Base-by-base conservation (phyloP, 2,888 invertebrate species). In the Nemurella pictetii region DNA sequence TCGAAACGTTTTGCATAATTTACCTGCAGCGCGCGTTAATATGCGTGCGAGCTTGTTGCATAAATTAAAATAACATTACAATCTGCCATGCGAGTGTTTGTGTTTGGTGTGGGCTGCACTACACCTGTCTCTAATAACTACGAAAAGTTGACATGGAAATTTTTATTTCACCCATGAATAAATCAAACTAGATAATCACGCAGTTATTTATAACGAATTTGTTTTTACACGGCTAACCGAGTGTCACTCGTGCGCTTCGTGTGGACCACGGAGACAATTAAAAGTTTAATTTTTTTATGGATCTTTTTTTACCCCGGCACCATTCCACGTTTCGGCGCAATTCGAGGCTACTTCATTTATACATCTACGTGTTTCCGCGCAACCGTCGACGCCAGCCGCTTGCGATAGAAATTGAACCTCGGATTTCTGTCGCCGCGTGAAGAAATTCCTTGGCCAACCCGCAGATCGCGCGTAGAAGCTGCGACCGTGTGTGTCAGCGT, bases 41-140 rank as follows among this genome's bases (percentile, higher is more conserved):
- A 26, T 75, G 28, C 75, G 75, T 75, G 75, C 75, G 75, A 27
- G 75, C 75, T 75, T 28, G 25, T 28, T 75, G 75, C 75, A 75
- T 75, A 75, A 25, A 75, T 75, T 75, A 75, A 75, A 75, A 55
- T 55, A 55, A 20, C 55, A 55, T 55, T 55, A 55, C 55, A 7
- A 55, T 55, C 20, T 55, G 55, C n/a, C 55, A 55, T 55, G 55
- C 55, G 55, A 15, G 55, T 15, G 55, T 55, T 12, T 55, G 55
- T 55, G 55, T 12, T n/a, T n/a, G 32, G 55, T 55, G 55, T 55
- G 55, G 9, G 55, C 20, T 55, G 20, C 55, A 55, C 55, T 55
- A 55, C 55, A 55, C 55, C 55, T 55, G 55, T 55, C 55, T 55
- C 15, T 55, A 55, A 55, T 55, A 55, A 55, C 55, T 55, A 55